phyloP scores from a whole-genome alignment of 2,888 invertebrate species.

The Trichacis sp. region DNA sequence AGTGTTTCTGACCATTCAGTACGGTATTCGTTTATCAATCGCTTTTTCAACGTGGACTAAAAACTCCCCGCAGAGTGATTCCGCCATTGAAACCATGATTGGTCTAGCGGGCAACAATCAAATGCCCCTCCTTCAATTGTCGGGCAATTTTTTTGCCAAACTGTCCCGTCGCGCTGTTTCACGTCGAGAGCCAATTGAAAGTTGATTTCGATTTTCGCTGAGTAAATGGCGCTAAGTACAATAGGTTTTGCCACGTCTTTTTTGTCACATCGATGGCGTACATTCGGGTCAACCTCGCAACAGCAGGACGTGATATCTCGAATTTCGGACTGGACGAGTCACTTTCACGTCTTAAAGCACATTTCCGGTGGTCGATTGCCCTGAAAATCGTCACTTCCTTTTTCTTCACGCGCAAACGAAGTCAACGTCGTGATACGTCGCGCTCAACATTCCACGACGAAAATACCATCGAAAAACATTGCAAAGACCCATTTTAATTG shows the following conservation, averaged over 20 bases:
- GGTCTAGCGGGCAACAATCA: constrained; percentile 48
- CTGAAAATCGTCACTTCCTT: constrained; percentile 56
- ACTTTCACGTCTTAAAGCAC: constrained; percentile 53
- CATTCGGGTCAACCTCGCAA: constrained; percentile 44
- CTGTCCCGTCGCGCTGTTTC: constrained; percentile 58
- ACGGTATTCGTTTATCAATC: too few species aligned
- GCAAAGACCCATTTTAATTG: neutral
- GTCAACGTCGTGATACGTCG: too few species aligned
- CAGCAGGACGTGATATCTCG: constrained; percentile 52
- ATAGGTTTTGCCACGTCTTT: constrained; percentile 18
- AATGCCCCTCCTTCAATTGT: constrained; percentile 46
- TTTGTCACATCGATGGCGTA: constrained; percentile 25
- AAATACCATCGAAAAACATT: neutral
- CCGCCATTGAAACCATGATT: constrained; percentile 45
- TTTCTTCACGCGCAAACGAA: too few species aligned
- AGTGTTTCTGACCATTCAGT: too few species aligned
- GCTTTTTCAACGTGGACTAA: neutral
- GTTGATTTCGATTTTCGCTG: constrained; percentile 23
- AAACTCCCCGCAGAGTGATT: constrained; percentile 36
- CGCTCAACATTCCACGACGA: too few species aligned
- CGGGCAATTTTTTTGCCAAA: constrained; percentile 46
- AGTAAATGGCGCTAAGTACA: constrained; percentile 41
- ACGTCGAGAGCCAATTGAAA: constrained; percentile 49
- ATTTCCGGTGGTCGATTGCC: constrained; percentile 57
- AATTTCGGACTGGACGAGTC: constrained; percentile 41